Base-by-base conservation (phyloP, 2,888 invertebrate species). In the Amorpha juglandis region DNA sequence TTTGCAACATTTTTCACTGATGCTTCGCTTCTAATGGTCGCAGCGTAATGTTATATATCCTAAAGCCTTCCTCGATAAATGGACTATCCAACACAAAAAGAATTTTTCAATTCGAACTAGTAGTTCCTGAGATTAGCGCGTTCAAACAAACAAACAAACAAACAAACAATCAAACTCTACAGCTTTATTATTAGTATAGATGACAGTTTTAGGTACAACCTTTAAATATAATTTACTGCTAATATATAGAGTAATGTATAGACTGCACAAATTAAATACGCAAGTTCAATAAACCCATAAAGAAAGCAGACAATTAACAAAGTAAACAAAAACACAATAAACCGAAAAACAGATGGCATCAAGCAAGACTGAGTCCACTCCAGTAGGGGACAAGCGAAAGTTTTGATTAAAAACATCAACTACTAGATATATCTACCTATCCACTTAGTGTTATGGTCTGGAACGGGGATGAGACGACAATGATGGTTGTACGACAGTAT, bases 361-460 rank as follows among this genome's bases (percentile, higher is more conserved):
- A 21, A 47, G 47, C 63, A 19, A 14, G 52, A 14, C 2, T 33
- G 52, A 68, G 68, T 16, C n/a, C 33, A 63, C 71, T 70, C 75
- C 73, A 71, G 71, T 68, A 75, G 74, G 68, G 71, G 63, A 69
- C 69, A 72, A 72, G 78, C 71, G 74, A 86, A 91, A 91, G 85
- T 91, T 91, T 90, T 91, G 90, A 91, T 91, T 90, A 88, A 87
- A 87, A 80, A 87, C 77, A 77, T 78, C 80, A 77, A 79, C 75
- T 77, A 71, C 73, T 68, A 75, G 75, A 79, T 78, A 75, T 74
- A 68, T 76, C 71, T 74, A 74, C 77, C 78, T 82, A 76, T 72
- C 74, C 71, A 79, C 76, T 82, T 82, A 80, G 80, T 75, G 75
- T 78, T 76, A 70, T 79, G 69, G 73, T 70, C 70, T 75, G 73